Evolutionary conservation across 2,888 invertebrate genomes (phyloP).

Genomic region (Amphipyra tragopoginis): DNA sequence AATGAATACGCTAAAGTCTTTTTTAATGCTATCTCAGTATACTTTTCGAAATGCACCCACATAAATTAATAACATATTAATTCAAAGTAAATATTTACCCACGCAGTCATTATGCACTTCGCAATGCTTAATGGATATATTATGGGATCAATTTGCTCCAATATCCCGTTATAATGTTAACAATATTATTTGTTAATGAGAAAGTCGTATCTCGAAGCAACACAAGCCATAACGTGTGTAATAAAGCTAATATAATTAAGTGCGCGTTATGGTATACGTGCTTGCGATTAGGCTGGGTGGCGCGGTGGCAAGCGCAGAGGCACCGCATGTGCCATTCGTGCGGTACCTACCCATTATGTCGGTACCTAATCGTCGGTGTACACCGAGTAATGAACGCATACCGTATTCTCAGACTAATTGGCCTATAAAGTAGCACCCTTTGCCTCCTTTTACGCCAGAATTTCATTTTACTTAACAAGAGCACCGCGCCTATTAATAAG

Average conservation of each 20-base stretch:
- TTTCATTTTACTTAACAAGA: conserved; percentile 70
- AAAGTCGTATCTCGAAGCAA: conserved; percentile 67
- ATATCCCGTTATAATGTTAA: conserved; percentile 44
- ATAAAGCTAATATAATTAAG: conserved; percentile 78
- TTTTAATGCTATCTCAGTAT: background rate
- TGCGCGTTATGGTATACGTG: conserved; percentile 58
- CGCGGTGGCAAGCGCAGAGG: background rate
- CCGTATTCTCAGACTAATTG: conserved; percentile 79
- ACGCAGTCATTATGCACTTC: conserved; percentile 14
- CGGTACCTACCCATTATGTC: conserved; percentile 36
- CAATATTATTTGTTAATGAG: conserved; percentile 64
- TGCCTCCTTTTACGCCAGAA: conserved; percentile 63
- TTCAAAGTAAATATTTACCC: conserved; percentile 15
- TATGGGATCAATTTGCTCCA: conserved; percentile 36
- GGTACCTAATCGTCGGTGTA: conserved; percentile 66
- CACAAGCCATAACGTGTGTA: conserved; percentile 68
- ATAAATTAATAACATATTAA: conserved; percentile 1
- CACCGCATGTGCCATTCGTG: conserved; percentile 29
- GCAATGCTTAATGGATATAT: conserved; percentile 38
- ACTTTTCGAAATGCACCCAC: background rate
- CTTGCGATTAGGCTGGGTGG: conserved; percentile 25
- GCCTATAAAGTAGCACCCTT: conserved; percentile 74
- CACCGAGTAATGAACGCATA: conserved; percentile 74
- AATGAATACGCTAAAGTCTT: background rate
- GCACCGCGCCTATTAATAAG: conserved; percentile 42